phyloP scores from a whole-genome alignment of 2,797 vertebrate species.

The Sebastes trivittatus region DNA sequence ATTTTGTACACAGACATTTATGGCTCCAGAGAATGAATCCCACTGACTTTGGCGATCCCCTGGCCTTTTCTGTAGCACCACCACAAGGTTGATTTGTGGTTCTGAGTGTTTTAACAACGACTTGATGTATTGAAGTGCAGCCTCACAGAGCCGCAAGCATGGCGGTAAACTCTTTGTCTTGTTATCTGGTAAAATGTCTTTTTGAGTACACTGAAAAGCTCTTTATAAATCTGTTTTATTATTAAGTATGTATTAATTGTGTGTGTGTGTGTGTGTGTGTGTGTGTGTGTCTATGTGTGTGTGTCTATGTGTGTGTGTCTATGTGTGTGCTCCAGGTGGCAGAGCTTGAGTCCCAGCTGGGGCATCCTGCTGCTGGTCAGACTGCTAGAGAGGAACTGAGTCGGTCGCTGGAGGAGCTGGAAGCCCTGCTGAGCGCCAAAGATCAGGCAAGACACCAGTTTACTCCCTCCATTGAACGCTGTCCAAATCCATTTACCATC shows the following conservation, averaged over 20 bases:
- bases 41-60: neutral
- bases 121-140: neutral
- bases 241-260: neutral
- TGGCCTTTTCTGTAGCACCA: neutral
- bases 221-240: neutral
- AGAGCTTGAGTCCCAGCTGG: conserved; percentile 89
- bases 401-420: conserved; percentile 88
- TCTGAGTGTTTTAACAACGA: neutral
- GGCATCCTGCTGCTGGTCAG: conserved; percentile 71
- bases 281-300: conserved; percentile 11
- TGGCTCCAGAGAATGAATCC: neutral
- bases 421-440: conserved; percentile 88
- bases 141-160: neutral
- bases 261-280: neutral
- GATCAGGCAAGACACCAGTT: conserved; percentile 84
- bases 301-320: neutral
- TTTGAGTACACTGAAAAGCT: neutral
- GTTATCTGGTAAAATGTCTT: neutral
- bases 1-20: neutral
- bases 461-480: neutral
- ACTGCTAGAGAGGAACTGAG: conserved; percentile 83
- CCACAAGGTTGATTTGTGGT: neutral
- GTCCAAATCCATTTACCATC: conserved; percentile 13
- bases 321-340: conserved; percentile 84
- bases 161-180: neutral